Evolutionary conservation across 2,888 invertebrate genomes (phyloP).

Genomic region (Hybos culiciformis): DNA sequence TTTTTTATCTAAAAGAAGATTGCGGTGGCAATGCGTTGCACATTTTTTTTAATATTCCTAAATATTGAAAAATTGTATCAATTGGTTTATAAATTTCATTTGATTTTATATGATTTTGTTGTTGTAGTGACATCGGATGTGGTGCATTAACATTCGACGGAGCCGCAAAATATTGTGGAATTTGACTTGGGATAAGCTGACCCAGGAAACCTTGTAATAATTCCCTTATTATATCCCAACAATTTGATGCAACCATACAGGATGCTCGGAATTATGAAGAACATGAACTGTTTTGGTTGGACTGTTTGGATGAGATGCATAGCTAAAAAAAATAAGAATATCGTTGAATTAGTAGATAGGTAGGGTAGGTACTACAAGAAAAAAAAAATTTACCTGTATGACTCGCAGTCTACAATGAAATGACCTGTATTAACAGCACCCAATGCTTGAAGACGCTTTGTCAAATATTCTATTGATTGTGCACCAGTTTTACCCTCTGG

Average conservation of each 20-base stretch:
- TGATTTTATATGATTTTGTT: constrained; percentile 42
- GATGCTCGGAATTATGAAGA: constrained; percentile 91
- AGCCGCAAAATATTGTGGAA: constrained; percentile 46
- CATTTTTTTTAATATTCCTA: too few species aligned
- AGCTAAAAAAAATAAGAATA: too few species aligned
- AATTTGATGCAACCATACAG: constrained; percentile 79
- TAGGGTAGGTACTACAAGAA: too few species aligned
- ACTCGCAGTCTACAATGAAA: constrained; percentile 90
- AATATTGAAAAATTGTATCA: constrained; percentile 85
- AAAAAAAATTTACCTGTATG: constrained; percentile 70
- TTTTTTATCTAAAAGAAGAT: too few species aligned
- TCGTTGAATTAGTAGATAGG: too few species aligned
- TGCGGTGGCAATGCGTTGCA: too few species aligned
- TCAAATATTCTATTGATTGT: constrained; percentile 72
- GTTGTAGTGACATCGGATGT: constrained; percentile 52
- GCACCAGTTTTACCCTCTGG: constrained; percentile 81
- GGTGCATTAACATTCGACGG: constrained; percentile 27
- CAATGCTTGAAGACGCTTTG: constrained; percentile 69
- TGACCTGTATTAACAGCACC: constrained; percentile 82
- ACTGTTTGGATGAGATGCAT: constrained; percentile 48
- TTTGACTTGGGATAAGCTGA: constrained; percentile 53
- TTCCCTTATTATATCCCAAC: constrained; percentile 85
- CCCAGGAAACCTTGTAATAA: constrained; percentile 85
- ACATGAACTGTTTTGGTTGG: constrained; percentile 75
- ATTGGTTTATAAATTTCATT: constrained; percentile 79